These are phyloP conservation scores for Luehdorfia chinensis DNA, from an alignment of 1,140 invertebrate species.

Conservation along the genomic window DNA sequence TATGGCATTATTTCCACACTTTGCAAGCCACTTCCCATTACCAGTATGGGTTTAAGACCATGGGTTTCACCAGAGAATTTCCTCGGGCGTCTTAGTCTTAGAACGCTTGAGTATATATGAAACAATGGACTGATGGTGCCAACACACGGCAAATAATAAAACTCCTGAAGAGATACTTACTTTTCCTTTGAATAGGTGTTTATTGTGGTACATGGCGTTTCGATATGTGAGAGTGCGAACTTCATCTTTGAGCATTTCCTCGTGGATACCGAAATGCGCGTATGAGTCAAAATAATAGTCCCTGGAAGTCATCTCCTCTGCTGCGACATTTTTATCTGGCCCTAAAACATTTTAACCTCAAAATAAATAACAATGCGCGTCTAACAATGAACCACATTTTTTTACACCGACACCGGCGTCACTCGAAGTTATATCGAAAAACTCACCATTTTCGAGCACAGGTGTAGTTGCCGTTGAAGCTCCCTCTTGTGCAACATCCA, in stretches of 20 bases:
- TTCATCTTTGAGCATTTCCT: slow-evolving; percentile 99
- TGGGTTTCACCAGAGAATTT: no score
- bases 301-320: slow-evolving; percentile 94
- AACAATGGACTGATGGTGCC: no score
- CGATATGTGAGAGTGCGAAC: slow-evolving; percentile 98
- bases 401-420: slow-evolving; percentile 38
- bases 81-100: no score
- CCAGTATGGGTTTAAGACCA: no score
- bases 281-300: slow-evolving; percentile 99
- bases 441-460: slow-evolving; percentile 62
- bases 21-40: no score
- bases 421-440: slow-evolving; percentile 16
- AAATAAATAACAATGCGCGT: slow-evolving; percentile 16
- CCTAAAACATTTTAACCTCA: slow-evolving; percentile 36
- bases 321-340: slow-evolving; percentile 79
- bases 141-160: no score
- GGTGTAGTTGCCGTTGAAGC: slow-evolving; percentile 59
- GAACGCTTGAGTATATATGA: no score
- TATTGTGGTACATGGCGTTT: slow-evolving; percentile 99
- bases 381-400: slow-evolving; percentile 63
- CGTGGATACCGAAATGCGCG: slow-evolving; percentile 99
- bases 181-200: slow-evolving; percentile 97
- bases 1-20: no score
- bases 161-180: no score
- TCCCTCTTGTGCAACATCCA: slow-evolving; percentile 68